phyloP scores from a whole-genome alignment of 2,888 invertebrate species.

The Fabriciana adippe region DNA sequence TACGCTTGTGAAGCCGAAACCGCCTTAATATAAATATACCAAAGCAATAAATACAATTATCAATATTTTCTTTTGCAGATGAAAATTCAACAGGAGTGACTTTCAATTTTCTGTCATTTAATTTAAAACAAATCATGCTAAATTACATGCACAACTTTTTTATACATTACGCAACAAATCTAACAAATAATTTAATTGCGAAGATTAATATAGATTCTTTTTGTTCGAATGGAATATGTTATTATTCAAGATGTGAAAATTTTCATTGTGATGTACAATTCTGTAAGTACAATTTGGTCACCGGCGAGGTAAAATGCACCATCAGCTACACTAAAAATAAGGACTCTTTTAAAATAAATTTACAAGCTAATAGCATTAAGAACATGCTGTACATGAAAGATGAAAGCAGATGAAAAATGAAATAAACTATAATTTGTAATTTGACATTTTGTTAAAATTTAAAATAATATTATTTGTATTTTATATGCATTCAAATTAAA shows the following conservation, averaged over 20 bases:
- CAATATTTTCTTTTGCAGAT: constrained; percentile 30
- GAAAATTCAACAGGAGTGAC: constrained; percentile 9
- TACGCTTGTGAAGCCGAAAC: constrained; percentile 30
- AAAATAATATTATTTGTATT: not conserved
- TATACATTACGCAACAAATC: constrained; percentile 51
- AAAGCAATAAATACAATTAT: not conserved
- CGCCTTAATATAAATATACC: constrained; percentile 6
- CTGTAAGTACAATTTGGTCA: constrained; percentile 58
- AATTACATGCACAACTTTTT: constrained; percentile 51
- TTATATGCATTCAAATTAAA: not conserved
- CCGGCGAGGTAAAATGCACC: constrained; percentile 50
- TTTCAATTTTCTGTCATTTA: constrained; percentile 38
- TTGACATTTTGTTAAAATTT: constrained; percentile 26
- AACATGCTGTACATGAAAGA: too few species aligned
- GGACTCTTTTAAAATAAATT: constrained; percentile 7
- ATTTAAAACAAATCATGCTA: constrained; percentile 45
- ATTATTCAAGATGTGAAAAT: constrained; percentile 53
- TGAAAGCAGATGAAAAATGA: constrained; percentile 35
- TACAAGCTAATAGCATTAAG: too few species aligned
- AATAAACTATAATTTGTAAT: constrained; percentile 47
- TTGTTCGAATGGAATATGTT: constrained; percentile 58
- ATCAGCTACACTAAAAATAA: constrained; percentile 40
- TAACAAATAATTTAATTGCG: constrained; percentile 54
- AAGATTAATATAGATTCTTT: constrained; percentile 52
- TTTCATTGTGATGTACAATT: constrained; percentile 48